A percentile compares a stretch with the other conserved stretches of the same genome.
Conservation (phyloP, 2,797 vertebrate species). For the Hypotaenidia philippensis region DNA sequence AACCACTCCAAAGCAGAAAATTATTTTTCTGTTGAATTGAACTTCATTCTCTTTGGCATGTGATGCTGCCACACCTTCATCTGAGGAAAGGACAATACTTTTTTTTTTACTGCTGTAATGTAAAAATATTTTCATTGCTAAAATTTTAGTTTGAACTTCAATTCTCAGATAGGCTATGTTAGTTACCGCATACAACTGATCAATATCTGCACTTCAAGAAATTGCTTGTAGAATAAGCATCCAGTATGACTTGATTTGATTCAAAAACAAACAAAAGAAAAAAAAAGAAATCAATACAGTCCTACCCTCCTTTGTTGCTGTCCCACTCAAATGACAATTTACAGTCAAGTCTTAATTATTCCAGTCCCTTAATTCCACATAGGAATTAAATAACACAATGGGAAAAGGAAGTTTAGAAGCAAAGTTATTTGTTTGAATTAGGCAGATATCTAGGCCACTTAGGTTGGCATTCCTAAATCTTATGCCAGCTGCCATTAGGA, state of each 20-base stretch:
- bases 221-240: not conserved
- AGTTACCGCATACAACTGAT: not conserved
- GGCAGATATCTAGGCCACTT: not conserved
- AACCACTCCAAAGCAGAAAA: not conserved
- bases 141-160: not conserved
- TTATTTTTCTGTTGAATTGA: not conserved
- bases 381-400: not conserved
- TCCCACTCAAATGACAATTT: not conserved
- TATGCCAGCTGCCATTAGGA: not conserved
- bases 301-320: not conserved
- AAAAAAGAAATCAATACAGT: not conserved
- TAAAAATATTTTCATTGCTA: not conserved
- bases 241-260: not conserved
- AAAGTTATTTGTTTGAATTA: slow-evolving; percentile 26
- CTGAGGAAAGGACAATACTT: not conserved
- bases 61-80: not conserved
- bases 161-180: not conserved
- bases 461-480: slow-evolving; percentile 1
- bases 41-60: not conserved
- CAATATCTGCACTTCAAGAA: not conserved
- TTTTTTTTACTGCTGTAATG: not conserved
- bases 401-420: not conserved
- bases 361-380: not conserved
- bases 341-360: not conserved
- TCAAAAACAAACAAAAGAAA: not conserved